A percentile compares a stretch with the other conserved stretches of the same genome.
phyloP scores from a whole-genome alignment of 1,140 invertebrate genomes.

The Arctopsyche grandis region DNA sequence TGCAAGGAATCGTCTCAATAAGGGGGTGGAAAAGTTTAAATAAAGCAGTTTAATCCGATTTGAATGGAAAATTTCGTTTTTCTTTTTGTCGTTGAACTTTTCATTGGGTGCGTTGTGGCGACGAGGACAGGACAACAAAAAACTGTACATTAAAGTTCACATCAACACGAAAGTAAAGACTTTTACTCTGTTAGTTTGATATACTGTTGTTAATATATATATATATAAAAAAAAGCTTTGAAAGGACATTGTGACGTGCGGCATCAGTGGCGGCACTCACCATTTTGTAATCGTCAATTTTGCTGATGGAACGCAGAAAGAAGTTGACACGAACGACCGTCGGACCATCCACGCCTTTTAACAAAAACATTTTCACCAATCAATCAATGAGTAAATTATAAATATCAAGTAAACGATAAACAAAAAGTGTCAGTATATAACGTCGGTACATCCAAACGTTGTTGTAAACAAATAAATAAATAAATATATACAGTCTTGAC shows the following conservation, averaged over 20 bases:
- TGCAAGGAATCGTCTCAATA: conserved; percentile 11
- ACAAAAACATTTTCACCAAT: conserved; percentile 40
- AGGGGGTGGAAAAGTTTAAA: neutral
- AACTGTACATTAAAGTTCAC: conserved; percentile 40
- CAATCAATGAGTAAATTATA: neutral
- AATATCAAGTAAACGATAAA: too few relatives aligned
- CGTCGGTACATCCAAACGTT: too few relatives aligned
- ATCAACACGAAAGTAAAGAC: conserved; percentile 7
- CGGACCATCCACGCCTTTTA: conserved; percentile 75
- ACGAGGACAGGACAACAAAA: conserved; percentile 27
- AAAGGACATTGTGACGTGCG: conserved; percentile 37
- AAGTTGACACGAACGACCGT: conserved; percentile 90
- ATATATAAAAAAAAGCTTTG: conserved; percentile 13
- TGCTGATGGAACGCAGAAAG: conserved; percentile 95
- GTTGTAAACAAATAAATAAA: too few relatives aligned
- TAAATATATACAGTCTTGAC: neutral
- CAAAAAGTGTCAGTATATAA: too few relatives aligned
- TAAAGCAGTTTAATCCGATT: conserved; percentile 36
- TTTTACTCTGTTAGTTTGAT: neutral
- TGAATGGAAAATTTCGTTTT: conserved; percentile 10
- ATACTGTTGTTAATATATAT: neutral
- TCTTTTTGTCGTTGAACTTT: neutral
- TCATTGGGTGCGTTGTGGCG: conserved; percentile 17
- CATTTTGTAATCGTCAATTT: conserved; percentile 99
- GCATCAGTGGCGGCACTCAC: conserved; percentile 74